phyloP scores from a whole-genome alignment of 2,113 vertebrate species.

The Leptocoma aspasia region DNA sequence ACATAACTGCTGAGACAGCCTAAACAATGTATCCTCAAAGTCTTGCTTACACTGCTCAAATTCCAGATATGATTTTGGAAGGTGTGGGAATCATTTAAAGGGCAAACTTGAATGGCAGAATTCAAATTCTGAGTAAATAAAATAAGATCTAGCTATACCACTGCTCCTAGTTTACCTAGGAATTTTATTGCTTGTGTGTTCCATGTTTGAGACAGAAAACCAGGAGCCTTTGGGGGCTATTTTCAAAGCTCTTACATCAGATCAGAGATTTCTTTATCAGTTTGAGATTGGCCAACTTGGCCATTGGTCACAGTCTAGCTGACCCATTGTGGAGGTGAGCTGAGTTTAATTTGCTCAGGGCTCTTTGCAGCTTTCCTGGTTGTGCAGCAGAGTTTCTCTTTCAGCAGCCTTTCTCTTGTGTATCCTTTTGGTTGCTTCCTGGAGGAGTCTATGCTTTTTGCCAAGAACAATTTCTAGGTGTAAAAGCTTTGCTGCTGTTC shows the following conservation, averaged over 20 bases:
- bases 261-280: background rate
- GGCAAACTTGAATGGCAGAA: background rate
- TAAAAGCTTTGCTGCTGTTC: conserved; percentile 24
- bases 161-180: background rate
- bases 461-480: conserved; percentile 15
- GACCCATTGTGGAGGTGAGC: background rate
- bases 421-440: background rate
- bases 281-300: background rate
- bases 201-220: background rate
- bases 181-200: background rate
- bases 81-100: background rate
- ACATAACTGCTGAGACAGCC: background rate
- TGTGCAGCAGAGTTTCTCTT: background rate
- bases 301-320: conserved; percentile 5
- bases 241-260: background rate
- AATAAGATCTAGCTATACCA: background rate
- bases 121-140: background rate
- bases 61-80: background rate
- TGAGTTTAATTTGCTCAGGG: background rate
- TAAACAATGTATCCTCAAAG: background rate
- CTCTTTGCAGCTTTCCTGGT: background rate
- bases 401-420: background rate
- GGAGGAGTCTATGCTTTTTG: background rate
- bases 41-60: background rate
- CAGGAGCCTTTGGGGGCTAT: background rate